Base-by-base conservation (phyloP, 2,797 vertebrate species). In the Zalophus californianus region DNA sequence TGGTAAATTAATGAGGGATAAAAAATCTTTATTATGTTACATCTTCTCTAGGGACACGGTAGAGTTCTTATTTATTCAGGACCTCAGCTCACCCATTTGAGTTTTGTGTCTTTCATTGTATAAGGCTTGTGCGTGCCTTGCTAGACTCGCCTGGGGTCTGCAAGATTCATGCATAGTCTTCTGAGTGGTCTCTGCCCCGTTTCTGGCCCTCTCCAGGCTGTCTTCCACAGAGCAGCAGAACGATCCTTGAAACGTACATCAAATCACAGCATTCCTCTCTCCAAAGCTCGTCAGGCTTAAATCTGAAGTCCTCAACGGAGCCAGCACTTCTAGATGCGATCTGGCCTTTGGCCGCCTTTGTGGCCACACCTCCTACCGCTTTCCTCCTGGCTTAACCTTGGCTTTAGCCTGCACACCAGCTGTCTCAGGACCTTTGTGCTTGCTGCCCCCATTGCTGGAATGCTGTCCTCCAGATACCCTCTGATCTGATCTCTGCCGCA, bases 91-190 rank as follows among this genome's bases (percentile, higher is more conserved):
- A 15, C 23, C 23, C 18, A 29, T 73, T 52, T 58, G 62, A 38
- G 9, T 85, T 73, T 73, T 88, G 23, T 87, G 62, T 20, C 75
- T 93, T 95, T 93, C 83, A 66, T 87, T 93, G 32, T 27, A 14
- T 38, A 52, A 20, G 58, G 10, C 48, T 64, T 68, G 50, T 4
- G 15, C 25, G 0, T 83, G 70, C 27, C 29, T 78, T 23, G 7
- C 13, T 72, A 13, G 18, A 48, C 25, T 87, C 2, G 0, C 10
- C 13, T 13, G 16, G 75, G 15, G 15, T 64, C 48, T 95, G 2
- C 35, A 41, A 58, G 68, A 48, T 75, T 54, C 35, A 56, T 21
- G 27, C 20, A 6, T 32, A 7, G 41, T 82, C 64, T 78, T 86
- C 80, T 50, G 52, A 77, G 68, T 3, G 32, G 23, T 35, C 13